phyloP scores from a whole-genome alignment of 1,140 invertebrate genomes.

The Ctenoplectra terminalis region DNA sequence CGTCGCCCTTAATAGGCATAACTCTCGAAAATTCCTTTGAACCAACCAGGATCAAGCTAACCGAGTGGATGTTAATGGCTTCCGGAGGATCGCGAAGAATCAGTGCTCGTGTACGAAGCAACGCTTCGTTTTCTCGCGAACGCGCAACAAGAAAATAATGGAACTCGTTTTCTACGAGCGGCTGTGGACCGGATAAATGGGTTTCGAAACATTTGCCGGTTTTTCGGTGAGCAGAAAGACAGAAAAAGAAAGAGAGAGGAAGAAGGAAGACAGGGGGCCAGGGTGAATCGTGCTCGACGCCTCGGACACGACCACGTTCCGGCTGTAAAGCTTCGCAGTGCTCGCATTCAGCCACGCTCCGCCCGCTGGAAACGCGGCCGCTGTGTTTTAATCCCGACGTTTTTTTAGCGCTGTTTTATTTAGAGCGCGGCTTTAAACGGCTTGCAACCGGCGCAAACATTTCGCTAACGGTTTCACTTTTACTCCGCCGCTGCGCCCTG shows the following conservation, averaged over 20 bases:
- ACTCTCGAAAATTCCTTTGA: conserved; percentile 38
- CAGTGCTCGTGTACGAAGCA: too few species aligned
- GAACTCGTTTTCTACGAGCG: not conserved
- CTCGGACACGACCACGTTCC: conserved; percentile 47
- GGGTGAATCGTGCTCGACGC: conserved; percentile 46
- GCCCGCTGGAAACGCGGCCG: conserved; percentile 16
- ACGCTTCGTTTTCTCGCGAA: not conserved
- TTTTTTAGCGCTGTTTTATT: conserved; percentile 47
- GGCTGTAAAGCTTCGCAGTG: conserved; percentile 20
- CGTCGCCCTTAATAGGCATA: conserved; percentile 60
- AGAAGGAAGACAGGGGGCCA: conserved; percentile 11
- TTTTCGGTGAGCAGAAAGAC: not conserved
- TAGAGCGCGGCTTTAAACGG: conserved; percentile 52
- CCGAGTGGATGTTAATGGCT: conserved; percentile 46
- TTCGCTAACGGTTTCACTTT: conserved; percentile 46
- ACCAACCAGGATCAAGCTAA: not conserved
- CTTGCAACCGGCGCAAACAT: conserved; percentile 43
- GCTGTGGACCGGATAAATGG: conserved; percentile 21
- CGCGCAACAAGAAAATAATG: not conserved
- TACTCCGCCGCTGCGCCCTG: conserved; percentile 18
- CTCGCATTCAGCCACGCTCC: conserved; percentile 17
- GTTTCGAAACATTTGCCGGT: conserved; percentile 47
- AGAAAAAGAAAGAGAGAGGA: not conserved
- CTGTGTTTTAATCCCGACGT: conserved; percentile 44
- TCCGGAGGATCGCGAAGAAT: conserved; percentile 13